Evolutionary conservation across 2,113 vertebrate species (phyloP), one percentile per base, ranked within the genome.

Genomic region (Gallinago media): DNA sequence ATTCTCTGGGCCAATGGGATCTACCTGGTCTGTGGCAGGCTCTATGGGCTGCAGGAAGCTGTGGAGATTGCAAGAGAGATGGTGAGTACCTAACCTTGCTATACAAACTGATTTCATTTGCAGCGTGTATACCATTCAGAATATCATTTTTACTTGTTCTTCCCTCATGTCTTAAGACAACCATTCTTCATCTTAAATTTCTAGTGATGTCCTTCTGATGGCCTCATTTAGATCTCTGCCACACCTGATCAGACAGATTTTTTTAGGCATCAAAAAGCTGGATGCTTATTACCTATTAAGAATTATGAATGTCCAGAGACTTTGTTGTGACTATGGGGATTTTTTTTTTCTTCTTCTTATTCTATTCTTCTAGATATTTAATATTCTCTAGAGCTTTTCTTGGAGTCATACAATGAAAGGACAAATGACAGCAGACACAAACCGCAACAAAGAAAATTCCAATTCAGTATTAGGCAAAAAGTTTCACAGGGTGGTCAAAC

Each of bases 1-100:
- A 99, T 99, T 94, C 99, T 99, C 95, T 99, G 99, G 99, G 99
- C 99, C 98, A 99, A 99, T 97, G 99, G 99, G 63, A 98, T 99
- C 97, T 99, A 99, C 98, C 99, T 99, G 96, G 99, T 99, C 97
- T 99, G 99, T 80, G 99, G 99, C 97, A 99, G 98, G 96, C 98
- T 99, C 90, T 99, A 99, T 40, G 99, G 99, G 96, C 98, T 99
- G 97, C 99, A 99, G 96, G 99, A 99, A 98, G 99, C 99, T 97
- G 98, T 99, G 96, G 99, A 99, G 98, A 99, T 99, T 85, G 99
- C 99, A 88, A 99, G 98, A 99, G 99, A 99, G 95, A 99, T 98
- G 95, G 99, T 99, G 96, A 99, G 99, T 99, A 93, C 32, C 15
- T 70, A 68, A 81, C 47, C 9, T 44, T 76, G 38, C 49, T 65